Base-by-base conservation (phyloP, 1,140 invertebrate genomes). In the Bombus superbus region DNA sequence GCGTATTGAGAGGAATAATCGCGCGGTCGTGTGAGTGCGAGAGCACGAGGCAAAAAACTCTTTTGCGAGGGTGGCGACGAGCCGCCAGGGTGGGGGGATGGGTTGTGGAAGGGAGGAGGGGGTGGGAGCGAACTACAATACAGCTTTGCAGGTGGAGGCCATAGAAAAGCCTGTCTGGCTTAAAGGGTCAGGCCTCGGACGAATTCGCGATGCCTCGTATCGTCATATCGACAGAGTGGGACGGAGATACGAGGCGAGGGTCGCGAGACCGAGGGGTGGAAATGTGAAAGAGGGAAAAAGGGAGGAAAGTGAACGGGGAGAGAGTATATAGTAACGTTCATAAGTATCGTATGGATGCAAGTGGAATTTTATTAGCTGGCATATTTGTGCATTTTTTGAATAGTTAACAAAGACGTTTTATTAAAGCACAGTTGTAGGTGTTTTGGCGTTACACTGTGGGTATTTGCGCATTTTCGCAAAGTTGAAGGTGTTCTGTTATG, bases 121-220 rank as follows among this genome's bases (percentile, higher is more conserved):
- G 32, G 22, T n/a, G 59, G 82, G n/a, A n/a, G 25, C 11, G 89
- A 87, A 85, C 84, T 88, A 91, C 89, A 91, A 92, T 92, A 93
- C 92, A 91, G 89, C 89, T 85, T 81, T 87, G 89, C 91, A 93
- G 90, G 89, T 92, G 90, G 91, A 93, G 91, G 92, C 92, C 92
- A 93, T 93, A 93, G 93, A 93, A 94, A 93, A 93, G 91, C 90
- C 80, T 88, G 93, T 94, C 94, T 94, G 93, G 92, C 93, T 94
- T 94, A 94, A 94, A 94, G 94, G 92, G 93, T 94, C 90, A 92
- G 89, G 85, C 87, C 91, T 91, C 85, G 89, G 83, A 93, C 83
- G 86, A 82, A 90, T 88, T 78, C 86, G 69, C 90, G 90, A 68
- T 81, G 42, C 78, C 69, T 79, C 57, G 68, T 81, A 81, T 85